phyloP scores from a whole-genome alignment of 2,113 vertebrate genomes.

The Aptenodytes forsteri region DNA sequence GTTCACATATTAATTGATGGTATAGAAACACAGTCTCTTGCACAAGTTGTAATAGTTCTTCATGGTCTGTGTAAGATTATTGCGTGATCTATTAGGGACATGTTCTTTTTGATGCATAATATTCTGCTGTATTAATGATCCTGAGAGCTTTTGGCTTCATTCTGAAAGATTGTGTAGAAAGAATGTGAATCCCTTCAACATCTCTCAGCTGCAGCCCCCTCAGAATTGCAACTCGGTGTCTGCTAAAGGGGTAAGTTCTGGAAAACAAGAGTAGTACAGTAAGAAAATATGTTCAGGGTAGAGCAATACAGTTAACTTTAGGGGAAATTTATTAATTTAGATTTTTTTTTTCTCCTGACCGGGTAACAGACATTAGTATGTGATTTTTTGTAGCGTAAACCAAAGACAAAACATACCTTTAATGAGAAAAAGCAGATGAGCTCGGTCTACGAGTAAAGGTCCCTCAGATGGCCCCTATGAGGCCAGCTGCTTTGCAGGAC shows the following conservation, averaged over 20 bases:
- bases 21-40: neutral
- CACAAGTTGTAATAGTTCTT: neutral
- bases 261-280: neutral
- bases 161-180: neutral
- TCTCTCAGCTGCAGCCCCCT: neutral
- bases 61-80: neutral
- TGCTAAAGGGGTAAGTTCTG: neutral
- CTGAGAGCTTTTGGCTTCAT: neutral
- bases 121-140: neutral
- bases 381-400: neutral
- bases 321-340: neutral
- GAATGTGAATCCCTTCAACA: neutral
- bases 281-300: neutral
- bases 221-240: neutral
- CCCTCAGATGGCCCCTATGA: too few species aligned
- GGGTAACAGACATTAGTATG: neutral
- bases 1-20: neutral
- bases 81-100: neutral
- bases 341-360: neutral
- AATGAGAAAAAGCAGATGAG: neutral
- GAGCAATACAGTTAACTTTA: neutral
- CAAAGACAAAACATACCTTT: neutral
- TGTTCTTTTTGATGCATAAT: neutral
- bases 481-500: neutral
- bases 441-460: neutral